Conservation (phyloP, 2,113 vertebrate species). For the Aviceda subcristata region DNA sequence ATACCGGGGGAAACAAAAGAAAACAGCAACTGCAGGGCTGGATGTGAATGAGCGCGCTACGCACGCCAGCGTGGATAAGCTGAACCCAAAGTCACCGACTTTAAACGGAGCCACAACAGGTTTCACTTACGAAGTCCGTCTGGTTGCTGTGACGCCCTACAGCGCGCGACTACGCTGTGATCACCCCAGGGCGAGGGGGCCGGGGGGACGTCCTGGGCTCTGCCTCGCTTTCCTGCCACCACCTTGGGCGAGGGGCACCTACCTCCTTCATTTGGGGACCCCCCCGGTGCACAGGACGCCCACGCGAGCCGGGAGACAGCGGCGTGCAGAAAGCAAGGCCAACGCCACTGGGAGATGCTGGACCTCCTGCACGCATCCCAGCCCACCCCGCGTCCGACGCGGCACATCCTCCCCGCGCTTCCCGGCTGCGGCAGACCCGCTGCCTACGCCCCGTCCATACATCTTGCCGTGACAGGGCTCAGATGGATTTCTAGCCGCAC, state of each 20-base stretch:
- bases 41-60: rapidly evolving
- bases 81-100: neutral
- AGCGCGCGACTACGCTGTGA: rapidly evolving
- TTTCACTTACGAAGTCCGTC: neutral
- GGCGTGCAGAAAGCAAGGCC: neutral
- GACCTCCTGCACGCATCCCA: neutral
- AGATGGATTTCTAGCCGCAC: neutral
- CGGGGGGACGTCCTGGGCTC: neutral
- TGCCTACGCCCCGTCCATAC: neutral
- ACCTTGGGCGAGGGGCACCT: neutral
- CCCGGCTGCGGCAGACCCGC: neutral
- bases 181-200: neutral
- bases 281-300: neutral
- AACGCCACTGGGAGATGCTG: rapidly evolving
- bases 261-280: neutral
- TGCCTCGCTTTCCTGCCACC: neutral
- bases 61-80: neutral
- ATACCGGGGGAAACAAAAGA: neutral
- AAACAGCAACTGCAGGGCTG: neutral
- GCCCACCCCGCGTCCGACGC: neutral
- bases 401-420: neutral
- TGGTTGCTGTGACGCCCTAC: too few relatives aligned
- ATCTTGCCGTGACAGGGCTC: neutral
- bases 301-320: rapidly evolving
- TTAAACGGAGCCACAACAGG: neutral